These are phyloP conservation scores for Monodelphis domestica DNA, from an alignment of 2,797 vertebrate species.

Conservation along the genomic window DNA sequence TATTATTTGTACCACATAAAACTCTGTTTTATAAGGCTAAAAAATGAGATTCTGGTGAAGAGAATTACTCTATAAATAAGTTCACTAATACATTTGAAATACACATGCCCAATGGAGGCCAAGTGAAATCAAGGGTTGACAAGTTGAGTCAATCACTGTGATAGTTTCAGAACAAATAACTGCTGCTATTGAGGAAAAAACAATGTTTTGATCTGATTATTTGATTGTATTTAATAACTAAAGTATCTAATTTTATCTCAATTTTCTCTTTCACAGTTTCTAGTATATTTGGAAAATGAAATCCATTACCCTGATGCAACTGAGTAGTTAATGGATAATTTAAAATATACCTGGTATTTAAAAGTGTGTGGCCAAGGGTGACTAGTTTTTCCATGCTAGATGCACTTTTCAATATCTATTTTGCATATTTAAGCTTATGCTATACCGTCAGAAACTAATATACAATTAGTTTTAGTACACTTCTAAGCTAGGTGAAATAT, in stretches of 20 bases:
- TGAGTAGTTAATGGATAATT: conserved; percentile 13
- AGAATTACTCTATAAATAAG: not conserved
- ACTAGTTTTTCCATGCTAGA: conserved; percentile 13
- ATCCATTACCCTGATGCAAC: not conserved
- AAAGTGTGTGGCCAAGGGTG: not conserved
- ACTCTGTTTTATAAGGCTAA: not conserved
- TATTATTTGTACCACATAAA: not conserved
- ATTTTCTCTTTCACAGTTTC: not conserved
- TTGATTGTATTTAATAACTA: not conserved
- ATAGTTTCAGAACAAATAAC: conserved; percentile 3
- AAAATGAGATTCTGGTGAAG: not conserved
- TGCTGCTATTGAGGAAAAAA: not conserved
- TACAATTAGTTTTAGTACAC: not conserved
- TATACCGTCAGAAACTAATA: conserved; percentile 1
- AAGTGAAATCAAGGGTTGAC: not conserved
- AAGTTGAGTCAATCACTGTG: conserved; percentile 3
- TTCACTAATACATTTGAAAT: not conserved
- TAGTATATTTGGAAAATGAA: conserved; percentile 4
- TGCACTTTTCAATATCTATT: not conserved
- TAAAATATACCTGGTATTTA: not conserved
- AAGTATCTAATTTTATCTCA: conserved; percentile 12
- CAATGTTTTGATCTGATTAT: not conserved
- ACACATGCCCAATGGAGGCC: not conserved
- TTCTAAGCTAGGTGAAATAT: conserved; percentile 25
- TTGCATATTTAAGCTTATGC: conserved; percentile 6